phyloP scores from a whole-genome alignment of 1,140 invertebrate species.

The Hyposmocoma kahamanoa region DNA sequence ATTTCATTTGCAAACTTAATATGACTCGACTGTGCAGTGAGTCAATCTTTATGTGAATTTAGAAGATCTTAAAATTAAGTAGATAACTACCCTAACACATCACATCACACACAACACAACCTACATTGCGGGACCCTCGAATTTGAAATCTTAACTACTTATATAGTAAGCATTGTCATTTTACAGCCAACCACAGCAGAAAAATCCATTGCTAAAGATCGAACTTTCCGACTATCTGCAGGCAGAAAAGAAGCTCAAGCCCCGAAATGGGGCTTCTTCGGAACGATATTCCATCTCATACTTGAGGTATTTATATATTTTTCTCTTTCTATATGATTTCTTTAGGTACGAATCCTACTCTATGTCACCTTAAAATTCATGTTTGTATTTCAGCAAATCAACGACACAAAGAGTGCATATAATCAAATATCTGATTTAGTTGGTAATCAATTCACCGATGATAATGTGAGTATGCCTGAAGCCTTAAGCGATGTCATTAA shows the following conservation, averaged over 20 bases:
- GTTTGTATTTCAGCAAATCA: slow-evolving; percentile 59
- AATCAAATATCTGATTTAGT: slow-evolving; percentile 63
- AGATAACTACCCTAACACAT: no score
- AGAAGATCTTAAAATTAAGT: no score
- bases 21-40: no score
- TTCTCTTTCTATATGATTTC: no score
- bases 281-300: slow-evolving; percentile 58
- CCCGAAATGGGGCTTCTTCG: slow-evolving; percentile 67
- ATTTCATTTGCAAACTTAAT: no score
- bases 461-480: slow-evolving; percentile 54
- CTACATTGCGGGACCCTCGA: no score
- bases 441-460: slow-evolving; percentile 56
- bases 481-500: no score
- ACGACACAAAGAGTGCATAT: slow-evolving; percentile 71
- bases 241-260: slow-evolving; percentile 40
- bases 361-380: neutral
- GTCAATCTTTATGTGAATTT: no score
- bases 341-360: no score
- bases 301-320: slow-evolving; percentile 38
- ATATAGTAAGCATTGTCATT: no score
- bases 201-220: slow-evolving; percentile 51
- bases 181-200: slow-evolving; percentile 61
- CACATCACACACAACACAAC: no score
- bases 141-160: no score
- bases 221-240: slow-evolving; percentile 35